Percentiles rank a stretch among this genome's conserved stretches.
These are phyloP conservation scores for Drosophila santomea DNA, from an alignment of 1,140 invertebrate species.

Conservation along the genomic window DNA sequence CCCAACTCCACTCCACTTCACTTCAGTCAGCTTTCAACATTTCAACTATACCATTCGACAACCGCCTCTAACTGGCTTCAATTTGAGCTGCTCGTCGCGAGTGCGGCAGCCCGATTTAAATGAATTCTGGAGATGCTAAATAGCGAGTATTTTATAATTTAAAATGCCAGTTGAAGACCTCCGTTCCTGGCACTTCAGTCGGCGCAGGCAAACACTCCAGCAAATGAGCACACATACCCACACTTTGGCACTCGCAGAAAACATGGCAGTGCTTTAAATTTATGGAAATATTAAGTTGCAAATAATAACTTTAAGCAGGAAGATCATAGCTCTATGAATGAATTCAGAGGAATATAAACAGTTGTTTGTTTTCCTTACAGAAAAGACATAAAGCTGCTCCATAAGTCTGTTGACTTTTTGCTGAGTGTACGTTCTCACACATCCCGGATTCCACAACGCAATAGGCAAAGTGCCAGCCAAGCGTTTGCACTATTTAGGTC, in stretches of 20 bases:
- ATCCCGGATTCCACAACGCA: conserved; percentile 22
- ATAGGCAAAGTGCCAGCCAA: conserved; percentile 61
- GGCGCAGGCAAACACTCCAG: conserved; percentile 62
- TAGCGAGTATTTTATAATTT: conserved; percentile 77
- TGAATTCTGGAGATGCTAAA: conserved; percentile 71
- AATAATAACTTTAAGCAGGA: neutral
- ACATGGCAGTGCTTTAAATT: neutral
- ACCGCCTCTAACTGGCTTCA: conserved; percentile 49
- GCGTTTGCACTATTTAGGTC: conserved; percentile 76
- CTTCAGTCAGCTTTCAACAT: neutral
- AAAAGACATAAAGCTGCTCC: neutral
- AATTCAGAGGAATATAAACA: neutral
- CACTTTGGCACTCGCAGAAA: conserved; percentile 13
- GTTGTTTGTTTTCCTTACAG: neutral
- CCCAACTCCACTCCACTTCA: conserved; percentile 1
- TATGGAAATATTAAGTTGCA: neutral
- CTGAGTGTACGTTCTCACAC: conserved; percentile 13
- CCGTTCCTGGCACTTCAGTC: conserved; percentile 49
- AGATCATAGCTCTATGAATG: neutral
- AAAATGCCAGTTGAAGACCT: conserved; percentile 57
- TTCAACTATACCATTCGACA: conserved; percentile 3
- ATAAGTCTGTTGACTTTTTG: neutral
- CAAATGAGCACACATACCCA: conserved; percentile 62
- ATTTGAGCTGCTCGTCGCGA: conserved; percentile 29
- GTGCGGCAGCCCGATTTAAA: conserved; percentile 58